Base-by-base conservation (phyloP, 2,797 vertebrate genomes). In the Scolopax bukidnonensis region DNA sequence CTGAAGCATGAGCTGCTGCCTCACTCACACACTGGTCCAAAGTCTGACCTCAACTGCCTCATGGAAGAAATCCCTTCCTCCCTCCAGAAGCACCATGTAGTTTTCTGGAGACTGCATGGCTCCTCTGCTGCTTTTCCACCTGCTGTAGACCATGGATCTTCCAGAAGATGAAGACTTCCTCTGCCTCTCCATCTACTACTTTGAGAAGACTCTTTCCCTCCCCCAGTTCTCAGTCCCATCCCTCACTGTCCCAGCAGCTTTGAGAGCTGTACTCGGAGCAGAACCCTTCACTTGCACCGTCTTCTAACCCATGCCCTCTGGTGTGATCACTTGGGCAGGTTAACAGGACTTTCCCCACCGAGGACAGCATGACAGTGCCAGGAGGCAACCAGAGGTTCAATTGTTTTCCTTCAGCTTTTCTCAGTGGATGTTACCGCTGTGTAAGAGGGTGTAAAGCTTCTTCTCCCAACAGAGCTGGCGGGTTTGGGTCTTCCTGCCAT, bases 231-330 rank as follows among this genome's bases (percentile, higher is more conserved):
- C 67, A 59, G 19, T 57, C 24, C 53, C 10, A 6, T 48, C 63
- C 81, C 9, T n/a, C 1, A 1, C 12, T 45, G 70, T 12, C 36
- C 75, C 89, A 80, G 81, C 24, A 67, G 13, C 24, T 43, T 70
- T 92, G 94, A 87, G 89, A 85, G n/a, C n/a, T 71, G 69, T 82
- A 69, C 30, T 48, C 16, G 0, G 19, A 57, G 45, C 51, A 73
- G 96, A 97, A 95, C 82, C 96, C 87, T 75, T 90, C 4, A 61
- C 53, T 70, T 92, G 86, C 4, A 83, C 93, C 78, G 61, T 77
- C 81, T 86, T 84, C 91, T 96, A 78, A 84, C 63, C 65, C 70
- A 56, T 86, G 27, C 87, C 77, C 63, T 91, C 60, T 94, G 38
- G 30, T 95, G 83, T 86, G 54, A 75, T 84, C 41, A 47, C 57